Evolutionary conservation across 2,797 vertebrate genomes (phyloP).

Genomic region (Hipposideros larvatus): DNA sequence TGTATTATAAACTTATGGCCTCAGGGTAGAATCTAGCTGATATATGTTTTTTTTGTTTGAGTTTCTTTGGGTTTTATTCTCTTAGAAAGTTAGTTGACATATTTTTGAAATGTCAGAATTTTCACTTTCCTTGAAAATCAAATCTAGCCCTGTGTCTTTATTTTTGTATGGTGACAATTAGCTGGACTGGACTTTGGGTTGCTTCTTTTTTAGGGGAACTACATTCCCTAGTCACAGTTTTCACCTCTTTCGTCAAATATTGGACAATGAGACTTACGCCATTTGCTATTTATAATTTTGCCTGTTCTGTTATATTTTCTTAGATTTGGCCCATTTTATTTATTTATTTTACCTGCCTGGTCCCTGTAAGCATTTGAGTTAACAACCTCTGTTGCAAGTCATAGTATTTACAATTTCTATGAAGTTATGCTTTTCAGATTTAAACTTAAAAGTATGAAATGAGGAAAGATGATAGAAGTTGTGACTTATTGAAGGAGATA

Average conservation of each 20-base stretch:
- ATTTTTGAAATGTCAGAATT: background rate
- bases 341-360: conserved; percentile 22
- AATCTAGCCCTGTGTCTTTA: background rate
- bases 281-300: conserved; percentile 31
- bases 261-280: background rate
- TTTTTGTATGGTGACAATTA: background rate
- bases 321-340: conserved; percentile 6
- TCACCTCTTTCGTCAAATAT: background rate
- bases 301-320: background rate
- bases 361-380: background rate
- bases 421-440: background rate
- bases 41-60: background rate
- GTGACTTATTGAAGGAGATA: background rate
- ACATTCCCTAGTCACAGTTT: background rate
- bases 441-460: conserved; percentile 29
- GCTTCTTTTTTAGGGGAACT: background rate
- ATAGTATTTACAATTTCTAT: conserved; percentile 51
- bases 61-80: background rate
- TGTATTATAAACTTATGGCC: background rate
- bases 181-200: background rate
- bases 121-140: background rate
- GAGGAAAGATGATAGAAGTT: background rate
- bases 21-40: background rate
- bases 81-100: background rate
- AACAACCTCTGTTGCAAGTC: conserved; percentile 35